Evolutionary conservation across 2,888 invertebrate genomes (phyloP).

Genomic region (Bombyx huttoni): DNA sequence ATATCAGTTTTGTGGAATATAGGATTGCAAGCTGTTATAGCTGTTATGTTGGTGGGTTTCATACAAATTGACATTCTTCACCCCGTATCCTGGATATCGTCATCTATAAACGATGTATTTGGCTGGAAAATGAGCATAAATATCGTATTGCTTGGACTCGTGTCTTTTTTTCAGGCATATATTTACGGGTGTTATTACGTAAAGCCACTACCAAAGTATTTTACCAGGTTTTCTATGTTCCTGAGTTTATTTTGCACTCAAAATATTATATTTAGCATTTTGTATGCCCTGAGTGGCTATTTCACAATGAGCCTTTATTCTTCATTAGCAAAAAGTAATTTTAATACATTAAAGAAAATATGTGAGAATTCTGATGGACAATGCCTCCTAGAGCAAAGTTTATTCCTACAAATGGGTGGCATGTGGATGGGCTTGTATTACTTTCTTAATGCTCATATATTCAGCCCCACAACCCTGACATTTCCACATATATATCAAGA

Average conservation of each 20-base stretch:
- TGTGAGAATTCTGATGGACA: constrained; percentile 58
- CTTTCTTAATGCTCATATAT: constrained; percentile 71
- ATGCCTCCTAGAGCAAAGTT: constrained; percentile 77
- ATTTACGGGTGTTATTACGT: constrained; percentile 80
- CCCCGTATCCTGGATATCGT: constrained; percentile 76
- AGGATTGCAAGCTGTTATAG: constrained; percentile 64
- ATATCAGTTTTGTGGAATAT: constrained; percentile 75
- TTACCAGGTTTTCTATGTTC: constrained; percentile 78
- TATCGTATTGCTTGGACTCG: constrained; percentile 73
- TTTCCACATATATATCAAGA: constrained; percentile 81
- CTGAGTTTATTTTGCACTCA: constrained; percentile 74
- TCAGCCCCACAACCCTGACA: constrained; percentile 67
- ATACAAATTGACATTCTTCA: constrained; percentile 76
- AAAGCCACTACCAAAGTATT: constrained; percentile 71
- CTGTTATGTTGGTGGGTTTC: constrained; percentile 60
- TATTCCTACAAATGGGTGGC: constrained; percentile 78
- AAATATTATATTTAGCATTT: constrained; percentile 63
- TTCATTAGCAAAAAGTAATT: constrained; percentile 74
- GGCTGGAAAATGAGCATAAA: constrained; percentile 77
- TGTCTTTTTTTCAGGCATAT: constrained; percentile 80
- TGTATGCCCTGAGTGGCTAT: constrained; percentile 77
- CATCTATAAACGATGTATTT: constrained; percentile 71
- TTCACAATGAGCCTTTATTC: constrained; percentile 79
- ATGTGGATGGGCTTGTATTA: constrained; percentile 76
- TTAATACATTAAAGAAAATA: constrained; percentile 59